phyloP scores from a whole-genome alignment of 1,140 invertebrate genomes.

The Asbolus verrucosus region DNA sequence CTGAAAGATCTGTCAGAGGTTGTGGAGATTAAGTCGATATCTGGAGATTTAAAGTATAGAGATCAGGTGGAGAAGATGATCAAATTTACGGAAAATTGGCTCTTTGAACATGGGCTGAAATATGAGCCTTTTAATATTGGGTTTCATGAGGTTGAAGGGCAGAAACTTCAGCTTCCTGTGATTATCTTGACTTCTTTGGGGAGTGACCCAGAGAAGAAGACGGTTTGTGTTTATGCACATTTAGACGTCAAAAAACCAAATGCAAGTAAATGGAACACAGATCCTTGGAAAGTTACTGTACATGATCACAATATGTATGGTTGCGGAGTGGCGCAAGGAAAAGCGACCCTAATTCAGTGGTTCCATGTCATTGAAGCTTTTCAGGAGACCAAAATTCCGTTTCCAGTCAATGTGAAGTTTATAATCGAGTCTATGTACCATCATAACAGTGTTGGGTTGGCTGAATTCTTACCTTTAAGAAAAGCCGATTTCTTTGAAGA shows the following conservation, averaged over 20 bases:
- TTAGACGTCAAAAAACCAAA: conserved; percentile 59
- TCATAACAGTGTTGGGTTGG: conserved; percentile 56
- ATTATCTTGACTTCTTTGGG: conserved; percentile 60
- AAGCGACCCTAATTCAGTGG: conserved; percentile 61
- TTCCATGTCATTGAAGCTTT: conserved; percentile 61
- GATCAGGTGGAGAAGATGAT: conserved; percentile 57
- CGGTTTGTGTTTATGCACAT: conserved; percentile 58
- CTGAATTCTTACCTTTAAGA: conserved; percentile 58
- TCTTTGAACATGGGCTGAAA: conserved; percentile 57
- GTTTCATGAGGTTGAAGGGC: conserved; percentile 51
- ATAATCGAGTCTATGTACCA: conserved; percentile 61
- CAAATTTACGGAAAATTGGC: conserved; percentile 58
- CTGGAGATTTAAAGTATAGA: conserved; percentile 53
- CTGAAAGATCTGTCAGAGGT: conserved; percentile 57
- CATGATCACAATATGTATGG: conserved; percentile 57
- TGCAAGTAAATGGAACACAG: conserved; percentile 55
- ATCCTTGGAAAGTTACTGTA: conserved; percentile 59
- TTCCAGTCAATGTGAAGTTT: conserved; percentile 63
- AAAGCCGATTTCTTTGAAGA: conserved; percentile 59
- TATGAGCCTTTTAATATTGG: conserved; percentile 63
- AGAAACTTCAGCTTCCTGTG: conserved; percentile 56
- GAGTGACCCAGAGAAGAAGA: conserved; percentile 55
- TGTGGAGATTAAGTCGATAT: conserved; percentile 58
- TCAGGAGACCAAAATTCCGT: conserved; percentile 48
- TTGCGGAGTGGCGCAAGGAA: conserved; percentile 58